Evolutionary conservation across 2,113 vertebrate genomes (phyloP).

Genomic region (Brienomyrus brachyistius): DNA sequence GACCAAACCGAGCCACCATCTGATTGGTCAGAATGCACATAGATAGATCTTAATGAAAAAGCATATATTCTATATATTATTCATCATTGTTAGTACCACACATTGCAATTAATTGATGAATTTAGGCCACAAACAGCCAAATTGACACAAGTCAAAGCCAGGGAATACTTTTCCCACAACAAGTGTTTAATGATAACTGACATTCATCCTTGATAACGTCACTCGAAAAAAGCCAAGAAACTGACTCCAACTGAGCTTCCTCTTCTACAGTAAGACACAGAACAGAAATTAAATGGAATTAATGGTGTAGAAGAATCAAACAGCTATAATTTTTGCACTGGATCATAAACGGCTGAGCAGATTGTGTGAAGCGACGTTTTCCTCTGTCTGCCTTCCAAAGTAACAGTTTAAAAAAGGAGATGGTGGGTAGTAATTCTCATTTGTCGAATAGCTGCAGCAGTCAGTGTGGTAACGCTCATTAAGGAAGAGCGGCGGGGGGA

Average conservation of each 20-base stretch:
- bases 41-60: no score
- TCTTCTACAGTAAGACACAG: not conserved
- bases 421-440: not conserved
- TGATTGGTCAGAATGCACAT: no score
- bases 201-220: not conserved
- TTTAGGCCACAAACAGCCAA: not conserved
- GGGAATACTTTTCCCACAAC: not conserved
- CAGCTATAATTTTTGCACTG: not conserved
- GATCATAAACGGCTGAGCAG: not conserved
- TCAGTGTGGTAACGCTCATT: not conserved
- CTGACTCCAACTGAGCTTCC: not conserved
- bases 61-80: no score
- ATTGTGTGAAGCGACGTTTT: not conserved
- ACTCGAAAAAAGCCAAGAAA: not conserved
- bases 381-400: not conserved
- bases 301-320: not conserved
- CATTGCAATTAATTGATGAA: no score
- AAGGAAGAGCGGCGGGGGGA: not conserved
- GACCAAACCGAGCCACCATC: no score
- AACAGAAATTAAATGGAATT: conserved; percentile 5
- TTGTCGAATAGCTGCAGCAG: not conserved
- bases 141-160: not conserved
- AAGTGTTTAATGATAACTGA: not conserved
- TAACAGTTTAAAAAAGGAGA: not conserved
- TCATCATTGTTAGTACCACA: no score